Evolutionary conservation across 2,797 vertebrate genomes (phyloP).

Genomic region (Alcedo atthis): DNA sequence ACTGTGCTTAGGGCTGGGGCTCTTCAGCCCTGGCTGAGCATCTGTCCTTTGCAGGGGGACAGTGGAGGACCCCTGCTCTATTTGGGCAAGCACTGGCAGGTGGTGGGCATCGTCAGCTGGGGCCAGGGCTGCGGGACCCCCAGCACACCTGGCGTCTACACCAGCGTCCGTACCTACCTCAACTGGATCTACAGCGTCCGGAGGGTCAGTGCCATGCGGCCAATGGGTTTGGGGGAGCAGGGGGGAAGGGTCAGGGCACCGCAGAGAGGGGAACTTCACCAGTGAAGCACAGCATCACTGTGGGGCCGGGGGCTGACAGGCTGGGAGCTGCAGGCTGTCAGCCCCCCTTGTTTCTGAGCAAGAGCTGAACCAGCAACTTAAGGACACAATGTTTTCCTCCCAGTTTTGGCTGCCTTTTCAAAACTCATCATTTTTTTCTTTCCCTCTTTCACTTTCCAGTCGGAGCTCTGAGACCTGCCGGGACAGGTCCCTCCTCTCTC

Average conservation of each 20-base stretch:
- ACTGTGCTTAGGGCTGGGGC: fast-evolving
- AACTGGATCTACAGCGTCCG: conserved; percentile 85
- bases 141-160: conserved; percentile 86
- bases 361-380: fast-evolving
- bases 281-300: no score
- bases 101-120: conserved; percentile 94
- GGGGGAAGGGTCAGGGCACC: not conserved
- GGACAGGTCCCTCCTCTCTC: not conserved
- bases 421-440: not conserved
- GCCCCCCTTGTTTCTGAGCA: fast-evolving
- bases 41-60: conserved; percentile 83
- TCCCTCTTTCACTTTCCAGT: not conserved
- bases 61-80: conserved; percentile 92
- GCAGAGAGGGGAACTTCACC: not conserved
- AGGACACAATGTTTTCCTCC: fast-evolving
- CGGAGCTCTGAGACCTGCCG: conserved; percentile 14
- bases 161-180: conserved; percentile 82
- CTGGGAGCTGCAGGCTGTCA: not conserved
- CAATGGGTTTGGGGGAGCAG: fast-evolving
- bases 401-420: not conserved
- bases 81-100: conserved; percentile 67
- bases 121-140: conserved; percentile 87
- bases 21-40: not conserved
- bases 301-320: not conserved
- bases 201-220: conserved; percentile 75